phyloP scores from a whole-genome alignment of 2,888 invertebrate species.

The Lochmaea capreae region DNA sequence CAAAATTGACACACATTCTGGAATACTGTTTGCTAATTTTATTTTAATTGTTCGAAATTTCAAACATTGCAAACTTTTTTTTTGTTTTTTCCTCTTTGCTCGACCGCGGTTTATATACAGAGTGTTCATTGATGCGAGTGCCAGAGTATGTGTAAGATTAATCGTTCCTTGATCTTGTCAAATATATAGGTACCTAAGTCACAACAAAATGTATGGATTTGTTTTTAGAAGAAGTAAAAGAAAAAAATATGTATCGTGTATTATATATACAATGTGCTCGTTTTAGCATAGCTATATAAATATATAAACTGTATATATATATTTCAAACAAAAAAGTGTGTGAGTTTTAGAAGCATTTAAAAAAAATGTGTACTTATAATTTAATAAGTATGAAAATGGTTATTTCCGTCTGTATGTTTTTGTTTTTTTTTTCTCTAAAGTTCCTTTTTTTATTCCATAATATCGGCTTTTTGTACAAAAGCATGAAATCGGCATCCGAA shows the following conservation, averaged over 20 bases:
- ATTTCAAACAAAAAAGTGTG: conserved; percentile 31
- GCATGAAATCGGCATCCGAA: neutral
- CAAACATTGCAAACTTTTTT: neutral
- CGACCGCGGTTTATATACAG: neutral
- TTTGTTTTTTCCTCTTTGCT: neutral
- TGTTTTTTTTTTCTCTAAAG: conserved; percentile 23
- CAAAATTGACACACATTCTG: neutral
- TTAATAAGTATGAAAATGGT: conserved; percentile 1
- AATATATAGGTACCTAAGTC: conserved; percentile 36
- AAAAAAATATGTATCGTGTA: conserved; percentile 43
- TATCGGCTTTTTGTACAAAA: conserved; percentile 16
- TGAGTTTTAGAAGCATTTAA: conserved; percentile 39
- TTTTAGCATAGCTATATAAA: conserved; percentile 42
- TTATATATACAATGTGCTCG: conserved; percentile 49
- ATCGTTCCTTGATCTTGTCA: conserved; percentile 43
- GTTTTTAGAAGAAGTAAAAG: conserved; percentile 22
- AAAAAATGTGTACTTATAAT: conserved; percentile 32
- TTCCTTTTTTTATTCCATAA: conserved; percentile 19
- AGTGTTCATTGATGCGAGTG: conserved; percentile 26
- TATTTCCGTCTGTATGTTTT: conserved; percentile 7
- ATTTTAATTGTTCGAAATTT: neutral
- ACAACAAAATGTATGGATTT: conserved; percentile 40
- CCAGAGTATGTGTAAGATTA: conserved; percentile 30
- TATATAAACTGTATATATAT: conserved; percentile 43
- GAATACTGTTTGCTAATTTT: neutral